phyloP scores from a whole-genome alignment of 2,113 vertebrate genomes.

The Paramormyrops kingsleyae region DNA sequence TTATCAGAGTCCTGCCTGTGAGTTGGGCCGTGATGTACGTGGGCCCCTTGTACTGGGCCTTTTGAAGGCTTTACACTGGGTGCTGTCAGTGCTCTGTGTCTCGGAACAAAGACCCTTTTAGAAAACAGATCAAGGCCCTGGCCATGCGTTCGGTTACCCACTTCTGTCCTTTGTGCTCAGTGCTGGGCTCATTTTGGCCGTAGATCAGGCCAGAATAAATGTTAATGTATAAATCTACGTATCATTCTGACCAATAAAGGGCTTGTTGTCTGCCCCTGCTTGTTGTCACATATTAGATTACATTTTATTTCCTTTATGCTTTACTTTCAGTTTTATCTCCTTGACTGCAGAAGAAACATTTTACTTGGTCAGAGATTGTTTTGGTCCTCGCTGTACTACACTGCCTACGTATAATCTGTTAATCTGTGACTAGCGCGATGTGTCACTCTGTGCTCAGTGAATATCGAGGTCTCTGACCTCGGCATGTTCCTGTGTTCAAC shows the following conservation, averaged over 20 bases:
- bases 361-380: neutral
- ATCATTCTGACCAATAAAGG: neutral
- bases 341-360: neutral
- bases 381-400: neutral
- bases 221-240: slow-evolving; percentile 19
- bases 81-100: neutral
- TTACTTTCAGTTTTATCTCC: neutral
- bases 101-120: slow-evolving; percentile 20
- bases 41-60: neutral
- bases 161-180: neutral
- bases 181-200: slow-evolving; percentile 8
- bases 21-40: neutral
- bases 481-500: neutral
- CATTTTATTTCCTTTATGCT: neutral
- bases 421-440: neutral
- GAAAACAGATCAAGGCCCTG: slow-evolving; percentile 11
- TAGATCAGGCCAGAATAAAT: slow-evolving; percentile 18
- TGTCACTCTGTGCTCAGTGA: neutral
- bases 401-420: neutral
- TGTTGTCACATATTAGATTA: neutral
- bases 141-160: neutral
- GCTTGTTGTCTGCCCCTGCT: neutral
- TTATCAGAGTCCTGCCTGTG: neutral
- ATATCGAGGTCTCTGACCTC: neutral
- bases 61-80: neutral